Evolutionary conservation across 2,113 vertebrate species (phyloP).

Genomic region (Saccopteryx leptura): DNA sequence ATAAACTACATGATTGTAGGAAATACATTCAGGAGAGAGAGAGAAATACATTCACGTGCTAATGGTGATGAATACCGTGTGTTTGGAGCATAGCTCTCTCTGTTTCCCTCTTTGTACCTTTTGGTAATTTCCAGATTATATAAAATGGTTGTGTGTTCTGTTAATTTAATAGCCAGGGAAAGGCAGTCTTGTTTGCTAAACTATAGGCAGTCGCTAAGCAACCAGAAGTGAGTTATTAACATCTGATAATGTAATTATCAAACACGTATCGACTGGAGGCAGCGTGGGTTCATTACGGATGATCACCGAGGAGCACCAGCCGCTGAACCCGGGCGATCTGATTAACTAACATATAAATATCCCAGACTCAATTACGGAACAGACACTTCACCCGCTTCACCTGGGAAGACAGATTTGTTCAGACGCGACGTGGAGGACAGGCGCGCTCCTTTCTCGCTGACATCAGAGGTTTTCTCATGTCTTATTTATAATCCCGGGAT

Average conservation of each 20-base stretch:
- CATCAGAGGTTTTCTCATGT: neutral
- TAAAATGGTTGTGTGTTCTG: neutral
- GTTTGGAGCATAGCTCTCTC: neutral
- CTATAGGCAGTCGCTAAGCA: neutral
- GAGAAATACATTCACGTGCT: neutral
- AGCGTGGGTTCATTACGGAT: neutral
- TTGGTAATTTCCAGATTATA: neutral
- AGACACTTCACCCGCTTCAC: neutral
- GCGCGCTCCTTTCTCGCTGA: neutral
- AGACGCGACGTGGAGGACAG: neutral
- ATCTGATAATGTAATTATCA: neutral
- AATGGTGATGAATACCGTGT: neutral
- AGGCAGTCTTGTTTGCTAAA: slow-evolving; percentile 4
- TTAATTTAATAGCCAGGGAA: neutral
- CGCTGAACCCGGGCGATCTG: neutral
- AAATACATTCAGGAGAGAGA: neutral
- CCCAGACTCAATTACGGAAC: neutral
- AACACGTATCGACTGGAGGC: neutral
- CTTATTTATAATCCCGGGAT: neutral
- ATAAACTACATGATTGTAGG: neutral
- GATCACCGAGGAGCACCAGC: neutral
- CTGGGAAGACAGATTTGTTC: neutral
- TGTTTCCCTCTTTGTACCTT: neutral
- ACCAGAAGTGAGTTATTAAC: neutral
- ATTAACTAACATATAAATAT: too few species aligned